These are phyloP conservation scores for Tachyglossus aculeatus DNA, from an alignment of 2,797 vertebrate species.

Conservation along the genomic window DNA sequence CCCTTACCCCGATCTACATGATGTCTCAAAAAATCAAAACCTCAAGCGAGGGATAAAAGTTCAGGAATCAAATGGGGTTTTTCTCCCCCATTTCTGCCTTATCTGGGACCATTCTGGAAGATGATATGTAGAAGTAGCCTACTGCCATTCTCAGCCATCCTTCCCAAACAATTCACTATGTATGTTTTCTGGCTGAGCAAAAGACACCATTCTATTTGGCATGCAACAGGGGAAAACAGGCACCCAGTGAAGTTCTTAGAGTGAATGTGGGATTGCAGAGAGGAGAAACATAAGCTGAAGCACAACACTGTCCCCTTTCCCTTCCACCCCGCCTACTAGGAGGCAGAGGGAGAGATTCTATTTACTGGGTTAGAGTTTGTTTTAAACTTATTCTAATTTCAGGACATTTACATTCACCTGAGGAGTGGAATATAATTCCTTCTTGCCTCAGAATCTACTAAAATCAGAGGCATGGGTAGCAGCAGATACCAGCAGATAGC, in stretches of 20 bases:
- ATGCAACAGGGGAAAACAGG: too few species aligned
- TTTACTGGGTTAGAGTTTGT: background rate
- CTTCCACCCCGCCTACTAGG: too few species aligned
- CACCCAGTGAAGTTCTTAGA: too few species aligned
- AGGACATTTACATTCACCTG: conserved; percentile 37
- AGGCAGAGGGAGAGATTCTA: background rate
- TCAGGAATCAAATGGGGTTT: background rate
- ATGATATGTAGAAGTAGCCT: too few species aligned
- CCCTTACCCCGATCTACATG: background rate
- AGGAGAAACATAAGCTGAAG: too few species aligned
- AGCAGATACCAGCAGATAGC: background rate
- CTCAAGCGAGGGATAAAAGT: background rate
- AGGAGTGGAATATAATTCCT: conserved; percentile 15
- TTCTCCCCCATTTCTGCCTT: background rate
- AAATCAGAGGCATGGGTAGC: conserved; percentile 18
- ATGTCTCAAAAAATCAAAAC: too few species aligned
- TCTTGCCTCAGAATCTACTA: conserved; percentile 1
- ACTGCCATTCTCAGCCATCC: too few species aligned
- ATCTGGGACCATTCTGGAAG: background rate
- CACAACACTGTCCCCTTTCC: too few species aligned
- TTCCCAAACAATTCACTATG: too few species aligned
- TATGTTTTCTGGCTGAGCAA: too few species aligned
- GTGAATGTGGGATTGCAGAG: too few species aligned
- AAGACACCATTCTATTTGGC: too few species aligned
- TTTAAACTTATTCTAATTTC: conserved; percentile 21